Percentiles rank a stretch among this genome's conserved stretches.
Evolutionary conservation across 2,797 vertebrate genomes (phyloP).

Genomic region (Acanthurus tractus): DNA sequence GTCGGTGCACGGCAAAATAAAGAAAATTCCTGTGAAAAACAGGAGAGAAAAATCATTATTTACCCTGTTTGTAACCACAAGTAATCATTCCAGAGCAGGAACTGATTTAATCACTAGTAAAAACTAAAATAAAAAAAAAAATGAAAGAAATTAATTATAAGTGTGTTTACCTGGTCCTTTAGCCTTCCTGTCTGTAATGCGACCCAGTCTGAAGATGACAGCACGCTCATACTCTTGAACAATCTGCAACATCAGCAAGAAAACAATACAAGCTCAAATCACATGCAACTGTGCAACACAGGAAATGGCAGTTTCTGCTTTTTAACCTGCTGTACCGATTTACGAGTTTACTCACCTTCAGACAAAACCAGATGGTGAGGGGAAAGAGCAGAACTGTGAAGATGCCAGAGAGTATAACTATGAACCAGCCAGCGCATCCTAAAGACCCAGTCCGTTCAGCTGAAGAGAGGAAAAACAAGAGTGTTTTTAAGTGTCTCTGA

Average conservation of each 20-base stretch:
- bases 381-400: constrained; percentile 86
- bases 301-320: not conserved
- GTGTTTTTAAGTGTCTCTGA: constrained; percentile 6
- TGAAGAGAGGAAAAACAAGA: constrained; percentile 32
- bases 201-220: constrained; percentile 88
- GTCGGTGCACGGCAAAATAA: constrained; percentile 87
- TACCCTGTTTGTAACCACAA: not conserved
- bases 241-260: constrained; percentile 71
- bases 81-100: not conserved
- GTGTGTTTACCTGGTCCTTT: constrained; percentile 85
- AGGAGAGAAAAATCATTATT: not conserved
- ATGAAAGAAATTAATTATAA: not conserved
- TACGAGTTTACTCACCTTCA: constrained; percentile 81
- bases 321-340: not conserved
- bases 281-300: not conserved
- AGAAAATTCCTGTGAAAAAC: constrained; percentile 84
- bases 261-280: constrained; percentile 10
- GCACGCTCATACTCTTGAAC: constrained; percentile 88
- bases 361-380: constrained; percentile 88
- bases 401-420: constrained; percentile 85
- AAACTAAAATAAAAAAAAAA: too few species aligned
- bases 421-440: constrained; percentile 87
- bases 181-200: constrained; percentile 83
- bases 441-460: constrained; percentile 77
- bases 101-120: not conserved